These are phyloP conservation scores for Falco naumanni DNA, from an alignment of 2,797 vertebrate species.

Conservation along the genomic window DNA sequence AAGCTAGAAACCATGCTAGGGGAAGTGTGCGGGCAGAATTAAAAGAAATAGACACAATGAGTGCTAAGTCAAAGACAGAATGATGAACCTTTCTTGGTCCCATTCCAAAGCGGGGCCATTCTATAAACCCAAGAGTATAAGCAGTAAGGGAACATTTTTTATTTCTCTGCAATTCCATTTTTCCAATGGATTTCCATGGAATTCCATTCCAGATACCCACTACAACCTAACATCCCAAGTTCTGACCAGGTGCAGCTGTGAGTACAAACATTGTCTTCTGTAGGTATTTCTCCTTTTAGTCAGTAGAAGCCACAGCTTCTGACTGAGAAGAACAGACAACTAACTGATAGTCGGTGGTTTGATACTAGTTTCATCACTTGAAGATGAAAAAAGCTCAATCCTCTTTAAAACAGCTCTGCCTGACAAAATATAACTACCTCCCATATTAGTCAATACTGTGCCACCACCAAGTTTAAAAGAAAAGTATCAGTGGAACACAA, in stretches of 20 bases:
- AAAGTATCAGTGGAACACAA: neutral
- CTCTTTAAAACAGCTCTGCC: neutral
- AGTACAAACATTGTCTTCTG: neutral
- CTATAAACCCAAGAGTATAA: neutral
- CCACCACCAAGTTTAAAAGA: neutral
- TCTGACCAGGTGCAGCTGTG: neutral
- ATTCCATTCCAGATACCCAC: neutral
- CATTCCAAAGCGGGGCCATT: neutral
- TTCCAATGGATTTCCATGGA: no score
- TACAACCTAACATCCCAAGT: neutral
- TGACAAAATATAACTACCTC: neutral
- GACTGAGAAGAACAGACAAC: neutral
- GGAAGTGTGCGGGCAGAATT: neutral
- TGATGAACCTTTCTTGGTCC: neutral
- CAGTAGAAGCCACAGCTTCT: neutral
- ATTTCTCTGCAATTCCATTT: neutral
- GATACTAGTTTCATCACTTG: neutral
- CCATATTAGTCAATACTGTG: neutral
- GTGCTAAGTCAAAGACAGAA: neutral
- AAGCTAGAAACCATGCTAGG: neutral
- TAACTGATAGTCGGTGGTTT: neutral
- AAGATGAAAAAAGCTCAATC: neutral
- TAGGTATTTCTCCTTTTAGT: neutral
- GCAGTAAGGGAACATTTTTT: neutral
- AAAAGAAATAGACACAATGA: slow-evolving; percentile 1